Evolutionary conservation across 2,113 vertebrate genomes (phyloP), one percentile per base, ranked within the genome.

Genomic region (Gasterosteus nipponicus): DNA sequence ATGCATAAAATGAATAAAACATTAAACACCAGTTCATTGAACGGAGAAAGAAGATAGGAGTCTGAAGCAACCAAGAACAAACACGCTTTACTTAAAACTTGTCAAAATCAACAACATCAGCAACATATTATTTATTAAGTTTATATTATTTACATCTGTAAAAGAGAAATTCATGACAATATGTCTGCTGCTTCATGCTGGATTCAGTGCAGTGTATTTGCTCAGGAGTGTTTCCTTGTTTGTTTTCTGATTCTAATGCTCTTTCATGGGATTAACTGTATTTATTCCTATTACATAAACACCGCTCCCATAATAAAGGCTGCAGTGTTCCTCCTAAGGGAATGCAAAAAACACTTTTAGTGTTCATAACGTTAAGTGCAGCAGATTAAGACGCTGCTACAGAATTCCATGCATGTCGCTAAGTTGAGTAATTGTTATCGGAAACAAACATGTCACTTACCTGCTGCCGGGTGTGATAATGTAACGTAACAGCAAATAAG

Each of bases 251-350:
- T 69, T 75, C 19, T 85, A 84, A 90, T 71, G 73, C 69, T 76
- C 60, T 76, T 84, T 67, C 63, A 85, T 56, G 38, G 72, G 85
- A 82, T 91, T 87, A 90, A 83, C 75, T 85, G 75, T 12, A 66
- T 70, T 74, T 58, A 77, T 70, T 81, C 69, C 53, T 51, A 4
- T 89, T 89, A 78, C 80, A 89, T 88, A 85, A 91, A 90, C 63
- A 61, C 67, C 63, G 51, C 53, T 70, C 69, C 54, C 73, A 75
- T 61, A 83, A 74, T 58, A 82, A 77, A 83, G 69, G 73, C 80
- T 42, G 42, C 77, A 64, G 29, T 80, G 80, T 76, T 57, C 64
- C 70, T 33, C 54, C 19, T 6, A 18, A 7, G 46, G 51, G 64
- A 87, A 86, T 73, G 64, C n/a, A 73, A 69, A 69, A 66, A 59